Evolutionary conservation across 2,888 invertebrate species (phyloP).

Genomic region (Dasysyrphus albostriatus): DNA sequence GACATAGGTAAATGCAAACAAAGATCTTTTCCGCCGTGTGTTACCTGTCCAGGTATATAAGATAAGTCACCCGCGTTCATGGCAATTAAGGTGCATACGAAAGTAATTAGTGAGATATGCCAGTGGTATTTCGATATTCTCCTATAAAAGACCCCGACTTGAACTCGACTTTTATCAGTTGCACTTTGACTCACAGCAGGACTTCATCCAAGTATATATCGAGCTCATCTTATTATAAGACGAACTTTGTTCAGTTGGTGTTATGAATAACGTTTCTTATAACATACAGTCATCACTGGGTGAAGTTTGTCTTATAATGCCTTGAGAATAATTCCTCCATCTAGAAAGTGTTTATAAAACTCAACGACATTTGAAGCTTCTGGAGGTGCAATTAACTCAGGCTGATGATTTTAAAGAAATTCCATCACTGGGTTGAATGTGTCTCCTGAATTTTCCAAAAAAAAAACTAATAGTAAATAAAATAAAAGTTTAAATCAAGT

Average conservation of each 20-base stretch:
- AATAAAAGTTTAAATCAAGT: neutral
- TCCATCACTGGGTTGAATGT: conserved; percentile 72
- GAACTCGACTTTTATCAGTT: conserved; percentile 40
- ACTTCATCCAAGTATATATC: neutral
- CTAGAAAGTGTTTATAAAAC: neutral
- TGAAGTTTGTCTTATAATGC: conserved; percentile 83
- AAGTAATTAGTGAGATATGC: conserved; percentile 59
- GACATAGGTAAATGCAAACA: neutral
- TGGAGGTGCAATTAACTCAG: conserved; percentile 31
- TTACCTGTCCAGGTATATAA: conserved; percentile 33
- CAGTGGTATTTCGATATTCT: neutral
- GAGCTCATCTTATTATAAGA: conserved; percentile 79
- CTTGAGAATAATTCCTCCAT: conserved; percentile 29
- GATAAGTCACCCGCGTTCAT: neutral
- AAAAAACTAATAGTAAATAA: neutral
- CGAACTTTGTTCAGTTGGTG: conserved; percentile 81
- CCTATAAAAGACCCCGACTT: conserved; percentile 48
- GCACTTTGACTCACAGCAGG: conserved; percentile 9
- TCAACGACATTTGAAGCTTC: conserved; percentile 14
- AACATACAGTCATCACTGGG: conserved; percentile 81
- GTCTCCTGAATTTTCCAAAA: conserved; percentile 53
- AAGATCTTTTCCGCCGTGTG: neutral
- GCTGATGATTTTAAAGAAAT: conserved; percentile 10
- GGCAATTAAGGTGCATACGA: conserved; percentile 23
- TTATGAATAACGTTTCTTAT: neutral